Conservation (phyloP, 2,888 invertebrate genomes). For the Andricus quercusramuli region DNA sequence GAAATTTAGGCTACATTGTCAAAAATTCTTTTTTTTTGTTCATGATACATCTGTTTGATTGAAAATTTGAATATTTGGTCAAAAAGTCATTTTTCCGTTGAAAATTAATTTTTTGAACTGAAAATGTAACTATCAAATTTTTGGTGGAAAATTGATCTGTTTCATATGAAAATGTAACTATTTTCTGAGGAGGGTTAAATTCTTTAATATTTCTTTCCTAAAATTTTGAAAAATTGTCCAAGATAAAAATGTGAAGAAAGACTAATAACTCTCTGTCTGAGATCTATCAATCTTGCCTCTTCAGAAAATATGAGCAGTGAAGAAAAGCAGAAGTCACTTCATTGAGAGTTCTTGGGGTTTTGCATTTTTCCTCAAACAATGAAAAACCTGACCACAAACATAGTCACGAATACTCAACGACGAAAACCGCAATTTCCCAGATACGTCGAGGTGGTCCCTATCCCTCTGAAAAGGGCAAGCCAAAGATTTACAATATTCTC, state of each 20-base stretch:
- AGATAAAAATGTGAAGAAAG: neutral
- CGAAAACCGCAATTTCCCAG: neutral
- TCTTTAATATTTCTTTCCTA: no score
- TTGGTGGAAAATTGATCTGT: no score
- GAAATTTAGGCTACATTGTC: no score
- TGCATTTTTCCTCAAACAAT: neutral
- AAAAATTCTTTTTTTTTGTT: no score
- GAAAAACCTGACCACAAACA: slow-evolving; percentile 14
- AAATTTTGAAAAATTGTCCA: neutral
- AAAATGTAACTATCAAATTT: no score
- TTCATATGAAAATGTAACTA: no score
- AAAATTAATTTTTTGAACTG: no score
- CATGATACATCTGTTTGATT: no score
- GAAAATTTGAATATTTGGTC: no score
- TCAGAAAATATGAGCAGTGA: neutral
- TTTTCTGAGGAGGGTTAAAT: no score
- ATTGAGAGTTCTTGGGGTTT: neutral
- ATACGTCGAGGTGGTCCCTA: neutral
- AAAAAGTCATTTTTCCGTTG: no score
- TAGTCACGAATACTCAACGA: neutral
- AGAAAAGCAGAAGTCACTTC: neutral
- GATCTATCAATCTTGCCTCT: neutral
- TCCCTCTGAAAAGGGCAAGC: neutral
- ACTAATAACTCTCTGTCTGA: neutral
- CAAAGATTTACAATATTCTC: neutral